Evolutionary conservation across 1,140 invertebrate species (phyloP).

Genomic region (Scaptomyza hsui): DNA sequence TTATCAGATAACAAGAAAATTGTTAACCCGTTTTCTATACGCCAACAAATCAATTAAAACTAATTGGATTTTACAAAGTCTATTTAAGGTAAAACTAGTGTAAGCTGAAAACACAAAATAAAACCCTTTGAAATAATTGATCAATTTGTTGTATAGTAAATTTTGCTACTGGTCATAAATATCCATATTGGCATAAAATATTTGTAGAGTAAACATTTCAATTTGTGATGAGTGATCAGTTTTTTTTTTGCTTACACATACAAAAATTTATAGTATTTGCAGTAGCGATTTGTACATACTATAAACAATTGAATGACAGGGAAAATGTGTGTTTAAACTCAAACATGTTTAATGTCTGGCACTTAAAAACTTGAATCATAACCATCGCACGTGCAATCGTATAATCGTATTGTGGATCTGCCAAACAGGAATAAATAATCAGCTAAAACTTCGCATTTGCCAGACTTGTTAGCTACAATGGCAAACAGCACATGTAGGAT

Average conservation of each 20-base stretch:
- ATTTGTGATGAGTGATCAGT: too few relatives aligned
- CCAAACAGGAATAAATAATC: slow-evolving; percentile 11
- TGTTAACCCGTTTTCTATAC: too few relatives aligned
- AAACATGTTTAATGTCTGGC: not conserved
- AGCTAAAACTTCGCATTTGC: not conserved
- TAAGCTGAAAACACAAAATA: too few relatives aligned
- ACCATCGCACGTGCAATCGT: not conserved
- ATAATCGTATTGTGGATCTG: slow-evolving; percentile 19
- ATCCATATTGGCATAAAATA: not conserved
- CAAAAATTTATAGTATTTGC: slow-evolving; percentile 6
- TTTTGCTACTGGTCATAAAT: not conserved
- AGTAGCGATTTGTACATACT: not conserved
- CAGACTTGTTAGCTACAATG: not conserved
- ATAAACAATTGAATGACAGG: slow-evolving; percentile 18
- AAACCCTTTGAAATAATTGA: too few relatives aligned
- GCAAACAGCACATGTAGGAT: not conserved
- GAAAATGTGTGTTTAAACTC: slow-evolving; percentile 33
- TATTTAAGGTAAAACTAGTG: not conserved
- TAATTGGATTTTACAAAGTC: not conserved
- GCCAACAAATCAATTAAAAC: too few relatives aligned
- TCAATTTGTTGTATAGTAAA: too few relatives aligned
- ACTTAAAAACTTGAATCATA: slow-evolving; percentile 30
- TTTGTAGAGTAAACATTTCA: not conserved
- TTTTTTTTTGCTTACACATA: too few relatives aligned
- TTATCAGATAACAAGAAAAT: too few relatives aligned